These are phyloP conservation scores for Drosophila kepulauana DNA, from an alignment of 1,140 invertebrate genomes.

Conservation along the genomic window DNA sequence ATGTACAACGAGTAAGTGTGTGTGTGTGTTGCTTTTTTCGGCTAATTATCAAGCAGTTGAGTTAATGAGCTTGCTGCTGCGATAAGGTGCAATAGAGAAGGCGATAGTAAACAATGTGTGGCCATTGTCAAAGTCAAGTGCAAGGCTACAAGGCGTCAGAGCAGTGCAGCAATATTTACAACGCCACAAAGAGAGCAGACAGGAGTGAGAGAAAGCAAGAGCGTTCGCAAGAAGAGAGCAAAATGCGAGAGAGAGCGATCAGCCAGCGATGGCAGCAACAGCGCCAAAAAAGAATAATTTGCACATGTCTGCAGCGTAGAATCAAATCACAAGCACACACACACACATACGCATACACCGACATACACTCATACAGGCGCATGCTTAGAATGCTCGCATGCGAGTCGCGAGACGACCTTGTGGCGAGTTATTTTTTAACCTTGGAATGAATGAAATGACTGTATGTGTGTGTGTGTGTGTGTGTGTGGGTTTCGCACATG, in stretches of 20 bases:
- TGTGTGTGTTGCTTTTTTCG: neutral
- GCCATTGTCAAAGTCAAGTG: conserved; percentile 70
- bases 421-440: conserved; percentile 81
- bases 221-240: neutral
- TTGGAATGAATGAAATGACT: conserved; percentile 71
- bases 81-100: conserved; percentile 28
- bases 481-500: conserved; percentile 22
- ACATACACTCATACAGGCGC: conserved; percentile 15
- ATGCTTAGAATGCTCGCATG: conserved; percentile 45
- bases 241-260: conserved; percentile 5
- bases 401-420: conserved; percentile 72
- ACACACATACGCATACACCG: conserved; percentile 13
- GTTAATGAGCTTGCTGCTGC: conserved; percentile 31
- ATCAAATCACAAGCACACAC: conserved; percentile 38
- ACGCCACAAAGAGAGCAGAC: neutral
- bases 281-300: conserved; percentile 50
- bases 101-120: conserved; percentile 41
- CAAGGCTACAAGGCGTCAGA: conserved; percentile 57
- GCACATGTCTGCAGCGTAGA: conserved; percentile 62
- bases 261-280: neutral
- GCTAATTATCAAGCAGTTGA: conserved; percentile 37
- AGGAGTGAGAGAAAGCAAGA: neutral
- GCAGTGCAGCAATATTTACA: conserved; percentile 14
- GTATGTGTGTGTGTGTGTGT: conserved; percentile 18
- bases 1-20: no score